Evolutionary conservation across 2,113 vertebrate genomes (phyloP).

Genomic region (cattle (Bos taurus)): ARS-UCD2.0 NC_037351.1:57586501-57587000

Average conservation of each 20-base stretch:
- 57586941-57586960: accelerated
- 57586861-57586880: background rate
- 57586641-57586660: background rate
- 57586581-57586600: background rate
- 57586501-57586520: background rate
- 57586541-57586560: background rate
- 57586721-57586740: background rate
- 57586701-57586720: background rate
- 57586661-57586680: background rate
- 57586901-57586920: background rate
- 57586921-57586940: background rate
- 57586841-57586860: background rate
- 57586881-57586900: background rate
- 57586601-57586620: background rate
- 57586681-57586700: accelerated
- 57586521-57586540: background rate
- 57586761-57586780: background rate
- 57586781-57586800: background rate
- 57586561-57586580: too few species aligned
- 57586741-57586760: background rate
- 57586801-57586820: background rate
- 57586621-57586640: background rate
- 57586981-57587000: background rate
- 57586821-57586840: background rate
- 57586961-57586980: background rate